A percentile compares a stretch with the other conserved stretches of the same genome.
Conservation (phyloP, 2,113 vertebrate species). For the Aptenodytes patagonicus region DNA sequence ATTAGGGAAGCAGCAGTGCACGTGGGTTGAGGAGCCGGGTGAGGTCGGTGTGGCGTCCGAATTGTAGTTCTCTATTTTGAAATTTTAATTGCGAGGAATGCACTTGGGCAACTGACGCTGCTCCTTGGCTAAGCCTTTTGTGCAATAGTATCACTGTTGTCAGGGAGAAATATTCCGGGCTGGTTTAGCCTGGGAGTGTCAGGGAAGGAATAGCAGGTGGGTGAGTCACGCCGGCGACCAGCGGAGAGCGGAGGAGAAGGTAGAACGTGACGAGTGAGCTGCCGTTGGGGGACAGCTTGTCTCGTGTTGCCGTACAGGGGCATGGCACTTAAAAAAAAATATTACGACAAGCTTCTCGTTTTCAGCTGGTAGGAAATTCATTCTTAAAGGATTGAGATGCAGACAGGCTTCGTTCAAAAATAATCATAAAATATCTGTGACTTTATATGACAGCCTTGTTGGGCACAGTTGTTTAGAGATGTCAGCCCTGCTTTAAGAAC, state of each 20-base stretch:
- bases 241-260: background rate
- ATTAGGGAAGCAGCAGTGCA: accelerated
- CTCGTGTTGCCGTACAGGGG: accelerated
- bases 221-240: background rate
- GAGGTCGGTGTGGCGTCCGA: background rate
- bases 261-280: accelerated
- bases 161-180: background rate
- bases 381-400: background rate
- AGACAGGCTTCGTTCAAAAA: background rate
- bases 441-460: background rate
- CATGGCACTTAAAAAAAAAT: background rate
- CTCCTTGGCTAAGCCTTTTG: background rate
- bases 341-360: background rate
- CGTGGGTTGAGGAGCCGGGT: background rate
- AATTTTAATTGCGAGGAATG: background rate
- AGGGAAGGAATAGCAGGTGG: background rate
- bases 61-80: background rate
- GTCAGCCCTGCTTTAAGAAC: background rate
- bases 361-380: background rate
- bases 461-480: background rate
- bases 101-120: background rate
- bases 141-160: conserved; percentile 17
- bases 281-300: background rate
- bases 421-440: background rate
- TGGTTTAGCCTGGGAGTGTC: background rate